Conservation (phyloP, 2,113 vertebrate genomes). For the Rhabdomys dilectus region DNA sequence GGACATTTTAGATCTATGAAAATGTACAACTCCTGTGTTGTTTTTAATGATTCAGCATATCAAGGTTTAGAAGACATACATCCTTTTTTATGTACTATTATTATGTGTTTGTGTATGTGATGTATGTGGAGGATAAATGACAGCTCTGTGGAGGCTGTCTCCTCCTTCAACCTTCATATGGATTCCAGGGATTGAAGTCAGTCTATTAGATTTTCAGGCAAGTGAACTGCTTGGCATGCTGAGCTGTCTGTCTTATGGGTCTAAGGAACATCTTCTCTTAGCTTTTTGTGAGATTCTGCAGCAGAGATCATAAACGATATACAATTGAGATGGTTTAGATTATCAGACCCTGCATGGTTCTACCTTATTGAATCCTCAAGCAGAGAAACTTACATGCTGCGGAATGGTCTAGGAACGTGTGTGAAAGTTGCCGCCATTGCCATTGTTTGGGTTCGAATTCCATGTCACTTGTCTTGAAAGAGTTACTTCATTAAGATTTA, state of each 20-base stretch:
- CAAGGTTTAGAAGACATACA: background rate
- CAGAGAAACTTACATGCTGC: background rate
- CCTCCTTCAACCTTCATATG: background rate
- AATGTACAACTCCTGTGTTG: background rate
- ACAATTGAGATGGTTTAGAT: background rate
- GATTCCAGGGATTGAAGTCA: background rate
- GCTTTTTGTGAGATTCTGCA: conserved; percentile 23
- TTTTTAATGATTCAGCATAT: background rate
- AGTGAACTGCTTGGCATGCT: background rate
- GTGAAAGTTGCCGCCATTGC: background rate
- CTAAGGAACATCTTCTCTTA: background rate
- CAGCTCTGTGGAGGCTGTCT: too few relatives aligned
- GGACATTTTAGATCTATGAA: background rate
- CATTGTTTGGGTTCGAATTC: conserved; percentile 25
- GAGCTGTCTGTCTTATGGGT: background rate
- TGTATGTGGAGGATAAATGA: background rate
- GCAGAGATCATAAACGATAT: background rate
- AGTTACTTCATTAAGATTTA: background rate
- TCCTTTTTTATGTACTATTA: background rate
- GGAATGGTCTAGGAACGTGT: background rate
- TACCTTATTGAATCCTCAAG: background rate
- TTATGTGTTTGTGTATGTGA: background rate
- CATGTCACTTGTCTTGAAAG: background rate
- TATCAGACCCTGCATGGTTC: fast-evolving
- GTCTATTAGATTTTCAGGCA: background rate